phyloP scores from a whole-genome alignment of 2,888 invertebrate species.

The Quadroppia sp. region DNA sequence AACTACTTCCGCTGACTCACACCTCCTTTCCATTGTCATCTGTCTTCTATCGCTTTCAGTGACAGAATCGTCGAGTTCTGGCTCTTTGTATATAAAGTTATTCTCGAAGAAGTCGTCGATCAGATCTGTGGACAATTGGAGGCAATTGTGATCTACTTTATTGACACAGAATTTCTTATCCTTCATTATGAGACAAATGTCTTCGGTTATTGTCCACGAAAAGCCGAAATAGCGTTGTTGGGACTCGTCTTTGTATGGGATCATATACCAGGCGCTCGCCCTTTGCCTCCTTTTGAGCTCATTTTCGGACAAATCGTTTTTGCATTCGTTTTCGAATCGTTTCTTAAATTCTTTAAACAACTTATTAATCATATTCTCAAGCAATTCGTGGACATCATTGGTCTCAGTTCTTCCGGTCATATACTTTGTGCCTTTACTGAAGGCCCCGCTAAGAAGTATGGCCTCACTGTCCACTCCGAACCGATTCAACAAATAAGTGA shows the following conservation, averaged over 20 bases:
- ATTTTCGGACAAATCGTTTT: slow-evolving; percentile 40
- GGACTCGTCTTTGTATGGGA: neutral
- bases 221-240: slow-evolving; percentile 44
- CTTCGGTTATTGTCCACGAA: slow-evolving; percentile 44
- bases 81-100: neutral
- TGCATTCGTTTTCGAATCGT: too few relatives aligned
- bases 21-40: neutral
- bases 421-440: slow-evolving; percentile 39
- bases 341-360: slow-evolving; percentile 12
- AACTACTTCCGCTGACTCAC: neutral
- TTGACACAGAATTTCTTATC: too few relatives aligned
- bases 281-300: slow-evolving; percentile 37
- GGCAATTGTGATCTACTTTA: slow-evolving; percentile 8
- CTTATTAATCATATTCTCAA: too few relatives aligned
- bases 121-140: neutral
- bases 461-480: slow-evolving; percentile 44
- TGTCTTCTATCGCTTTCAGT: neutral
- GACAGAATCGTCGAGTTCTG: neutral
- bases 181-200: too few relatives aligned
- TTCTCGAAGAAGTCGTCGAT: neutral
- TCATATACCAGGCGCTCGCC: slow-evolving; percentile 45
- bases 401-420: slow-evolving; percentile 41
- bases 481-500: slow-evolving; percentile 44
- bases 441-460: slow-evolving; percentile 43
- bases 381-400: slow-evolving; percentile 36